These are phyloP conservation scores for Deilephila porcellus DNA, from an alignment of 2,888 invertebrate species.

Conservation along the genomic window DNA sequence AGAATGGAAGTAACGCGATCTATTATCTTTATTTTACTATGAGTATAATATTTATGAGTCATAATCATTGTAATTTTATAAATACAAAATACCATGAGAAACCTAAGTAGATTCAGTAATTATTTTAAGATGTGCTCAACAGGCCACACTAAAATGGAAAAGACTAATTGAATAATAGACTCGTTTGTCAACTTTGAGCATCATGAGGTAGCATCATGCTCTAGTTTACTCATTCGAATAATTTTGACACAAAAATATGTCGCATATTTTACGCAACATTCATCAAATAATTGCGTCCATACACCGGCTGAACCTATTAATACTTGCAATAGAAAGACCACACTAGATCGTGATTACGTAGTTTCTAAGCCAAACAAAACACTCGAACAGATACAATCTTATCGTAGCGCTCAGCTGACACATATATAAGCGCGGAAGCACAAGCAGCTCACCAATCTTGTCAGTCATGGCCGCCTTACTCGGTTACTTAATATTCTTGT, in stretches of 20 bases:
- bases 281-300: background rate
- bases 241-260: background rate
- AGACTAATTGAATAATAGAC: no score
- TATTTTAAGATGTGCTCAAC: no score
- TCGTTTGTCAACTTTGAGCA: no score
- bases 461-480: constrained; percentile 16
- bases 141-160: no score
- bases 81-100: no score
- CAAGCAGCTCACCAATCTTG: background rate
- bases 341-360: constrained; percentile 6
- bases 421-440: constrained; percentile 23
- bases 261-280: background rate
- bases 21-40: no score
- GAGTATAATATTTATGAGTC: no score
- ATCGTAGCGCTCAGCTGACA: constrained; percentile 14
- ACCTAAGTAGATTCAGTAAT: no score
- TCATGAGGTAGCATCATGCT: no score
- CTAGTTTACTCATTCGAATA: no score
- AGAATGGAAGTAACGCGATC: no score
- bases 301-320: background rate
- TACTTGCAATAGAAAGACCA: background rate
- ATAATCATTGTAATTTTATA: no score
- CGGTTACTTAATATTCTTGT: constrained; percentile 40
- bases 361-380: constrained; percentile 28
- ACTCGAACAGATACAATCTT: constrained; percentile 30